Percentiles rank a stretch among this genome's conserved stretches.
phyloP scores from a whole-genome alignment of 2,888 invertebrate genomes.

The Ceriagrion tenellum region DNA sequence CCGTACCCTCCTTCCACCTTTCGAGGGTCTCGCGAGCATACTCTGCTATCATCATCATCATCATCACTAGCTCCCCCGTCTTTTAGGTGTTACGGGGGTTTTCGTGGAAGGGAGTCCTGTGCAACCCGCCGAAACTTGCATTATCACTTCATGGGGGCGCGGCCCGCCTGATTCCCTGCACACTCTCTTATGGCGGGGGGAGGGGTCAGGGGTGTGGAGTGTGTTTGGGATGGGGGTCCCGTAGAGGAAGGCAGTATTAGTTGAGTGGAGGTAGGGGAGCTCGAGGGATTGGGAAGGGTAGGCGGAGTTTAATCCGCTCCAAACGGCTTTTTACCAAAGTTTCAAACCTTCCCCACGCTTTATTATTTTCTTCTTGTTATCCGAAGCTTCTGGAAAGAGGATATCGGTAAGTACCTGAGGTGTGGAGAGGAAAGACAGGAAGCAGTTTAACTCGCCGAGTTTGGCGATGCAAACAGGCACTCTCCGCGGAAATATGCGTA shows the following conservation, averaged over 20 bases:
- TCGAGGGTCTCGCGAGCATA: background rate
- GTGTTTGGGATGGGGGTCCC: background rate
- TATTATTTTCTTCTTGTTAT: background rate
- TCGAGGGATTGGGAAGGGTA: background rate
- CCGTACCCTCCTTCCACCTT: background rate
- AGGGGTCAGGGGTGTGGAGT: background rate
- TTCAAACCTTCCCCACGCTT: background rate
- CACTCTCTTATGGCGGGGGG: background rate
- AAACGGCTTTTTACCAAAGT: slow-evolving; percentile 45
- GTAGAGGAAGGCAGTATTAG: background rate
- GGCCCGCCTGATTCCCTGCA: background rate
- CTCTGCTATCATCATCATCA: background rate
- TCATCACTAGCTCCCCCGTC: background rate
- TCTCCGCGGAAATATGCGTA: background rate
- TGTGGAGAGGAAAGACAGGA: background rate
- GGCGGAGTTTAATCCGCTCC: slow-evolving; percentile 18
- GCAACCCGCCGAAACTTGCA: background rate
- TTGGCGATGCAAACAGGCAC: background rate
- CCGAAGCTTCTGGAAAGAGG: background rate
- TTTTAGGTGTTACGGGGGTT: background rate
- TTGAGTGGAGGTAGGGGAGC: background rate
- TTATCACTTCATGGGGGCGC: background rate
- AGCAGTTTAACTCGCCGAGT: background rate
- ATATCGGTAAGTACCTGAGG: background rate
- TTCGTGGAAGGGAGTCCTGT: background rate